Percentiles rank a stretch among this genome's conserved stretches.
Evolutionary conservation across 30 jellyfish, hydroid and myxozoan genomes (phyloP).

Genomic region (Aurelia aurita): DNA sequence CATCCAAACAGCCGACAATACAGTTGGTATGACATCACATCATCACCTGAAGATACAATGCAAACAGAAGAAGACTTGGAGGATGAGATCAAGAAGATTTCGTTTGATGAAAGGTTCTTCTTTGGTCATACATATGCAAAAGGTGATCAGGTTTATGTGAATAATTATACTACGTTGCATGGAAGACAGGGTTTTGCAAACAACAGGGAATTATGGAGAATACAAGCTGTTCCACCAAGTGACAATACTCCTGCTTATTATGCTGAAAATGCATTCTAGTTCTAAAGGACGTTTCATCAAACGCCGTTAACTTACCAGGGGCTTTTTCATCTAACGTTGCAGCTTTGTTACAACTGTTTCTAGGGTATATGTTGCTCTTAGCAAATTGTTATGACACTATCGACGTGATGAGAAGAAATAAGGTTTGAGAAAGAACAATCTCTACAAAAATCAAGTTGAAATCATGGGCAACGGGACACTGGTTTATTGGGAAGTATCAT

Average conservation of each 20-base stretch:
- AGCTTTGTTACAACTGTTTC: too few species aligned
- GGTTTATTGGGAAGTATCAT: too few species aligned
- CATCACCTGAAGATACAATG: not conserved
- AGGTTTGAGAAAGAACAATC: too few species aligned
- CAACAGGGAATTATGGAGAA: conserved; percentile 61
- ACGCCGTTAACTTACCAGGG: too few species aligned
- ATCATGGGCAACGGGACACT: too few species aligned
- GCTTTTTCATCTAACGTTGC: too few species aligned
- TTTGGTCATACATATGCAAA: conserved; percentile 43
- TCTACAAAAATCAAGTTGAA: too few species aligned
- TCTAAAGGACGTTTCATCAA: too few species aligned
- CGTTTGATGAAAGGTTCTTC: conserved; percentile 37
- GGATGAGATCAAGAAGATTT: conserved; percentile 11
- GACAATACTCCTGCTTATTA: conserved; percentile 41
- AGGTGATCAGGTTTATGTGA: conserved; percentile 61
- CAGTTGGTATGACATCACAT: not conserved
- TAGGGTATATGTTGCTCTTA: too few species aligned
- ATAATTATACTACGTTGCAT: conserved; percentile 54
- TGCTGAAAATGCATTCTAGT: not conserved
- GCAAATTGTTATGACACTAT: too few species aligned
- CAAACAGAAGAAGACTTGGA: conserved; percentile 30
- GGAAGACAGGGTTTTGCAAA: conserved; percentile 46
- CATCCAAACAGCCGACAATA: conserved; percentile 38
- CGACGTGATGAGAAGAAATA: too few species aligned
- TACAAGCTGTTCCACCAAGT: conserved; percentile 63